Evolutionary conservation across 2,113 vertebrate species (phyloP).

Genomic region (Dryoscopus gambensis): DNA sequence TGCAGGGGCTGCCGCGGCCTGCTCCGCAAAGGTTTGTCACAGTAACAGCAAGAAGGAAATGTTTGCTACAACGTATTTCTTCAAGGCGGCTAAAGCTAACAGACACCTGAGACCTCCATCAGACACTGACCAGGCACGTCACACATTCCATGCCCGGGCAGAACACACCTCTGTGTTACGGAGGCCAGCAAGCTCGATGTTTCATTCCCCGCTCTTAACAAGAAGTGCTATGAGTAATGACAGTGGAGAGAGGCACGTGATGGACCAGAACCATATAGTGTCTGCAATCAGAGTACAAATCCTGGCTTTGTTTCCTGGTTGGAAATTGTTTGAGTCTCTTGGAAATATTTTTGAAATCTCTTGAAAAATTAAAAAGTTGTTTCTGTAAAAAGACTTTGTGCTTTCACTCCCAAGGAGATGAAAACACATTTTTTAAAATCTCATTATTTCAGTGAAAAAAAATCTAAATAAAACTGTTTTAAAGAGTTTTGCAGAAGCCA

Average conservation of each 20-base stretch:
- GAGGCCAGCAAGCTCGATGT: neutral
- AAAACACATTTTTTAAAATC: neutral
- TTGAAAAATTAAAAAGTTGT: neutral
- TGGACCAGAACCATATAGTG: neutral
- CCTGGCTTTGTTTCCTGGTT: neutral
- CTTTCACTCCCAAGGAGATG: neutral
- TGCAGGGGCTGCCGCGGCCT: neutral
- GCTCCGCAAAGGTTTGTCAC: neutral
- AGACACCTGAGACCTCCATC: neutral
- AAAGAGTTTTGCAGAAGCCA: neutral
- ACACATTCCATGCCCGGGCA: neutral
- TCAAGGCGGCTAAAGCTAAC: neutral
- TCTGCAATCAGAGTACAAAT: neutral
- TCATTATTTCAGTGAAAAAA: neutral
- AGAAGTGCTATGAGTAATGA: neutral
- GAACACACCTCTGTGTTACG: neutral
- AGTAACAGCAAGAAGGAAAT: neutral
- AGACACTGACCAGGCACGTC: neutral
- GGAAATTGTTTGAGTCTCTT: neutral
- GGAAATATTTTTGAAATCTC: neutral
- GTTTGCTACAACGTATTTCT: neutral
- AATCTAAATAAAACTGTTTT: neutral
- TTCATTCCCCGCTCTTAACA: neutral
- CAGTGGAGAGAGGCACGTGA: neutral
- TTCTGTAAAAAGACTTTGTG: neutral